A percentile compares a stretch with the other conserved stretches of the same genome.
phyloP scores from a whole-genome alignment of 2,113 vertebrate genomes.

The Ammodytes dubius region DNA sequence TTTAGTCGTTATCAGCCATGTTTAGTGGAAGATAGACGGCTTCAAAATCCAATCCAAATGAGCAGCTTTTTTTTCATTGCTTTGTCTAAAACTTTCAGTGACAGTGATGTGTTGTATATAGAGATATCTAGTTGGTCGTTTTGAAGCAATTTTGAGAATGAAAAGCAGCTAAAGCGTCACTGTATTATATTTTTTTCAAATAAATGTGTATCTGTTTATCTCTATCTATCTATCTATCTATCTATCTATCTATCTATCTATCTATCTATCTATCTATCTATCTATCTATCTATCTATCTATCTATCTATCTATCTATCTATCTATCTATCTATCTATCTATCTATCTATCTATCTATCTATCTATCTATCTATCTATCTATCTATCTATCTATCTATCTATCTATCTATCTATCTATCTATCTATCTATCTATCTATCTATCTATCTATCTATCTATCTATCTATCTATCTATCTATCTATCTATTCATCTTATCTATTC shows the following conservation, averaged over 20 bases:
- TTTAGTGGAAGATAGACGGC: background rate
- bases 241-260: background rate
- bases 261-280: no score
- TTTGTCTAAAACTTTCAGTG: background rate
- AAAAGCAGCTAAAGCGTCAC: background rate
- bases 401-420: no score
- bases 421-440: no score
- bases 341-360: no score
- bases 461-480: no score
- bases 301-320: background rate
- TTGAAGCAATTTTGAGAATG: background rate
- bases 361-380: no score
- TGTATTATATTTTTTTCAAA: background rate
- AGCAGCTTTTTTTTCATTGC: background rate
- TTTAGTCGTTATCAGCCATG: background rate
- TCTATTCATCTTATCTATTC: no score
- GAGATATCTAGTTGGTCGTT: background rate
- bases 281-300: background rate
- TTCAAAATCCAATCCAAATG: background rate
- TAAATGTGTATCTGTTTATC: background rate
- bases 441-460: no score
- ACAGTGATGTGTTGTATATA: background rate
- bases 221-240: background rate
- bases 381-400: no score
- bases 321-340: no score